Conservation (phyloP, 2,888 invertebrate species). For the Chalcis sispes region DNA sequence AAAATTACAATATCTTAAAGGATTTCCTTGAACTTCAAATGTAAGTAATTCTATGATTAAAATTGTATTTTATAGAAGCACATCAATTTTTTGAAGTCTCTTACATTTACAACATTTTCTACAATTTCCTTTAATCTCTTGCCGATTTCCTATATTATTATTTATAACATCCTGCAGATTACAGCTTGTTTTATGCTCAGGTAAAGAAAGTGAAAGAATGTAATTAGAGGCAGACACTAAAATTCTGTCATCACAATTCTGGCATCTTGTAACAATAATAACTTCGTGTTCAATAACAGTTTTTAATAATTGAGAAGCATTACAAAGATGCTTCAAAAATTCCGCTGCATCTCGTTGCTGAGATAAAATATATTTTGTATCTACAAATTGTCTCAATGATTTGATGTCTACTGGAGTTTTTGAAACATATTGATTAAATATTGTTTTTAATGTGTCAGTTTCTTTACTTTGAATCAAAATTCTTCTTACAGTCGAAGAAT, state of each 20-base stretch:
- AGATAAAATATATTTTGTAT: neutral
- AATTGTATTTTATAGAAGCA: neutral
- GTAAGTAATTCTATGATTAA: neutral
- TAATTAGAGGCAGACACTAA: neutral
- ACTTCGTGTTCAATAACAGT: neutral
- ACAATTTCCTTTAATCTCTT: neutral
- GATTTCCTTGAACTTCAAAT: neutral
- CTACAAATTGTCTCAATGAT: neutral
- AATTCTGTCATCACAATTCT: neutral
- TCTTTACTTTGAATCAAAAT: neutral
- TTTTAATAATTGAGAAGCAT: neutral
- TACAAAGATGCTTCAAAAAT: neutral
- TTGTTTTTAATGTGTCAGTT: neutral
- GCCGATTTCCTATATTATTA: slow-evolving; percentile 2
- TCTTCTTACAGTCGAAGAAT: neutral
- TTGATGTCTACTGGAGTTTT: neutral
- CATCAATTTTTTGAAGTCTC: neutral
- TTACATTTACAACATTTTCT: neutral
- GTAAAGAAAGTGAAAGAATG: neutral
- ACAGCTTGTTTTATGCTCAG: neutral
- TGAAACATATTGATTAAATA: slow-evolving; percentile 3
- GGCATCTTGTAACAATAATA: neutral
- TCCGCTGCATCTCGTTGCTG: neutral
- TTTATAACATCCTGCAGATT: slow-evolving; percentile 1
- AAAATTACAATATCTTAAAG: neutral